Evolutionary conservation across 1,140 invertebrate species (phyloP).

Genomic region (Sycobia sp.): DNA sequence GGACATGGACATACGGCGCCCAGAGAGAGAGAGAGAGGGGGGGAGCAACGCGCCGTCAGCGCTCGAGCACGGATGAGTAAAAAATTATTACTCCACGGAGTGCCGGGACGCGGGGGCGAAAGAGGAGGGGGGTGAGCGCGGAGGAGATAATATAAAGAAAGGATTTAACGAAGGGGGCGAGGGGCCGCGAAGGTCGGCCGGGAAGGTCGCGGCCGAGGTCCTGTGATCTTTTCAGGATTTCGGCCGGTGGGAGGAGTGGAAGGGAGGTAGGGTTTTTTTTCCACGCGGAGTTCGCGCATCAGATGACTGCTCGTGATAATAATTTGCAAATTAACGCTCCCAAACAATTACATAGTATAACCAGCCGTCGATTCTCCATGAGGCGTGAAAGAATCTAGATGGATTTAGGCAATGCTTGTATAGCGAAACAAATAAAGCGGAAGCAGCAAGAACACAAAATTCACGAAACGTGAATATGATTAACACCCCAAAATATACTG

Average conservation of each 20-base stretch:
- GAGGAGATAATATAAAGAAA: conserved; percentile 38
- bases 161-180: conserved; percentile 39
- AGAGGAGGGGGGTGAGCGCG: neutral
- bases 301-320: conserved; percentile 10
- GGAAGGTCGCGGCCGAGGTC: conserved; percentile 48
- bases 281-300: neutral
- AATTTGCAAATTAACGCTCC: too few relatives aligned
- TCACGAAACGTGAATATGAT: too few relatives aligned
- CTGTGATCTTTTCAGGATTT: conserved; percentile 45
- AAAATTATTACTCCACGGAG: neutral
- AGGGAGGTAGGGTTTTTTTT: neutral
- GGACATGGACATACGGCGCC: too few relatives aligned
- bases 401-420: too few relatives aligned
- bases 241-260: neutral
- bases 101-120: too few relatives aligned
- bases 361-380: too few relatives aligned
- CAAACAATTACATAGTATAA: too few relatives aligned
- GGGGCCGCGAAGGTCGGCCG: conserved; percentile 48
- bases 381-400: too few relatives aligned
- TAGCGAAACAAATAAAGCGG: too few relatives aligned
- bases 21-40: neutral
- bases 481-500: too few relatives aligned
- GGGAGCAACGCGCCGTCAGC: neutral
- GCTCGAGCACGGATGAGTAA: too few relatives aligned
- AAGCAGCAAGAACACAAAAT: too few relatives aligned